Conservation (phyloP, 2,113 vertebrate species). For the Cichladusa arquata region DNA sequence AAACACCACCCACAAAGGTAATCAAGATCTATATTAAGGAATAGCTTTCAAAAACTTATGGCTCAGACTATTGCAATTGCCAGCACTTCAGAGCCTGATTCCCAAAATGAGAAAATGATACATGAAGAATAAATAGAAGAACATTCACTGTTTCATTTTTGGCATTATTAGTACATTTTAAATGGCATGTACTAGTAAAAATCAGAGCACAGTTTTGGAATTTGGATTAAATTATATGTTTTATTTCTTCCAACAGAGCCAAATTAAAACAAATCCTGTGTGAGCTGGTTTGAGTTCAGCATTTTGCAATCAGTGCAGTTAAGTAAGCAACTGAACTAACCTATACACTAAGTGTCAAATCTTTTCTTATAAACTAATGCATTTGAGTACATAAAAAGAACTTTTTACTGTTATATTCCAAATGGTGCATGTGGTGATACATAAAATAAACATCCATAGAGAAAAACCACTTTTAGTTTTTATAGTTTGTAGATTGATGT, state of each 20-base stretch:
- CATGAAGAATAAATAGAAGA: background rate
- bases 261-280: slow-evolving; percentile 35
- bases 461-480: background rate
- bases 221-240: slow-evolving; percentile 12
- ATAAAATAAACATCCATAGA: background rate
- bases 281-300: slow-evolving; percentile 1
- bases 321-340: slow-evolving; percentile 1
- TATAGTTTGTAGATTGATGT: background rate
- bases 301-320: background rate
- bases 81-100: background rate
- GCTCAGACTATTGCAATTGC: background rate
- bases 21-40: background rate
- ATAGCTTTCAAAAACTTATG: background rate
- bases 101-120: background rate
- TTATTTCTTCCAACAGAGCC: slow-evolving; percentile 25
- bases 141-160: slow-evolving; percentile 3
- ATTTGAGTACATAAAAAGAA: background rate
- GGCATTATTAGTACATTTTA: slow-evolving; percentile 19
- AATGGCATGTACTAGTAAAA: background rate
- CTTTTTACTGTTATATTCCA: background rate
- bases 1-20: background rate
- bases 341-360: background rate
- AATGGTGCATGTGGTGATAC: background rate
- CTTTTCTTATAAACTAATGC: background rate
- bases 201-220: background rate